A percentile compares a stretch with the other conserved stretches of the same genome.
Evolutionary conservation across 2,797 vertebrate genomes (phyloP).

Genomic region (Paramormyrops hopkinsi): DNA sequence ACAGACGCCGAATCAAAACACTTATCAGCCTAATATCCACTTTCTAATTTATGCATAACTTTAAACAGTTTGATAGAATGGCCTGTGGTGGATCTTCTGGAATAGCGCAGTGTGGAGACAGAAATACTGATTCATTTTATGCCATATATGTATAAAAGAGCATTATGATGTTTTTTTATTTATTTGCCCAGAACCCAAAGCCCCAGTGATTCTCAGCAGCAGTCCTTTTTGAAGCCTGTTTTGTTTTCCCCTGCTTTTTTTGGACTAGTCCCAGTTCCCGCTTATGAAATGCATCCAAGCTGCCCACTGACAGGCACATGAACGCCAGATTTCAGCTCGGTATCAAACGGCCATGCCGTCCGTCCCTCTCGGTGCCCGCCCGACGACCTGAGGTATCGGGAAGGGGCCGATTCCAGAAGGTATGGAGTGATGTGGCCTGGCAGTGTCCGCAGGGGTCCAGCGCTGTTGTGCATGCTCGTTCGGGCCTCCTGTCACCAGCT

Average conservation of each 20-base stretch:
- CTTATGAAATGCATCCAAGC: background rate
- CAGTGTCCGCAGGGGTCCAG: background rate
- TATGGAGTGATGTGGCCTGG: background rate
- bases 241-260: background rate
- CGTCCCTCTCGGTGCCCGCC: background rate
- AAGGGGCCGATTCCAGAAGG: background rate
- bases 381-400: background rate
- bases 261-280: background rate
- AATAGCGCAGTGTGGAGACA: background rate
- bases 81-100: background rate
- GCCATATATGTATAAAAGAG: background rate
- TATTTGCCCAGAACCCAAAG: background rate
- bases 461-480: background rate
- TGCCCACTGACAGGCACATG: background rate
- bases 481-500: background rate
- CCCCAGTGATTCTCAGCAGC: background rate
- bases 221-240: background rate
- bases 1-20: background rate
- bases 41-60: background rate
- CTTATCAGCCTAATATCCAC: constrained; percentile 1
- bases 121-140: background rate
- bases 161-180: background rate
- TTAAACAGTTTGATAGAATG: background rate
- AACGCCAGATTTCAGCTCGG: background rate
- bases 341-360: background rate